A percentile compares a stretch with the other conserved stretches of the same genome.
Evolutionary conservation across 2,113 vertebrate genomes (phyloP).

Genomic region (Labrus mixtus): DNA sequence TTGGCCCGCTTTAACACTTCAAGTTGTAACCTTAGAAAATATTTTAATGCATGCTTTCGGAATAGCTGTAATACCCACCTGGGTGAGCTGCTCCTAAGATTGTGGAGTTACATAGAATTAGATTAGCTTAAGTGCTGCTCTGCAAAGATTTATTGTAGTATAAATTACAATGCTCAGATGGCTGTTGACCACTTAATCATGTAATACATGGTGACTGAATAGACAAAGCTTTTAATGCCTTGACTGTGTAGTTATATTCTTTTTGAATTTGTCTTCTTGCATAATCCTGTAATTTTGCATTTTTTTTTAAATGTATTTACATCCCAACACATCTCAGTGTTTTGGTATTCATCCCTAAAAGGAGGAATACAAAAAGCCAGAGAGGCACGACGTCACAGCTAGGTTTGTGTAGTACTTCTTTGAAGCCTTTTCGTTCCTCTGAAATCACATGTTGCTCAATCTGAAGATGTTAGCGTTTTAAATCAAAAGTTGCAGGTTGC

Average conservation of each 20-base stretch:
- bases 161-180: slow-evolving; percentile 7
- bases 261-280: neutral
- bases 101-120: neutral
- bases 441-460: too few relatives aligned
- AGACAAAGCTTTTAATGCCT: neutral
- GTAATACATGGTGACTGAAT: slow-evolving; percentile 1
- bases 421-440: too few relatives aligned
- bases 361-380: too few relatives aligned
- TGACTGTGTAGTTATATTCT: neutral
- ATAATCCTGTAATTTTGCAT: too few relatives aligned
- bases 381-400: too few relatives aligned
- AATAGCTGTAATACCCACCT: slow-evolving; percentile 31
- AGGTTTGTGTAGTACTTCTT: too few relatives aligned
- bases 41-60: slow-evolving; percentile 50
- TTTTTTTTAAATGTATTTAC: too few relatives aligned
- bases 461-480: too few relatives aligned
- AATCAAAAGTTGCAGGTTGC: neutral
- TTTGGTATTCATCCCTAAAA: too few relatives aligned
- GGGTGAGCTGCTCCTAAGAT: slow-evolving; percentile 10
- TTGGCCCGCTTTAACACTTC: slow-evolving; percentile 36
- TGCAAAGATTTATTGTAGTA: slow-evolving; percentile 16
- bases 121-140: slow-evolving; percentile 11
- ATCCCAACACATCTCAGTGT: too few relatives aligned
- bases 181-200: neutral
- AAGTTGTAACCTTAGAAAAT: slow-evolving; percentile 43